A percentile compares a stretch with the other conserved stretches of the same genome.
Conservation (phyloP, 2,888 invertebrate genomes). For the Tanypteryx hageni region DNA sequence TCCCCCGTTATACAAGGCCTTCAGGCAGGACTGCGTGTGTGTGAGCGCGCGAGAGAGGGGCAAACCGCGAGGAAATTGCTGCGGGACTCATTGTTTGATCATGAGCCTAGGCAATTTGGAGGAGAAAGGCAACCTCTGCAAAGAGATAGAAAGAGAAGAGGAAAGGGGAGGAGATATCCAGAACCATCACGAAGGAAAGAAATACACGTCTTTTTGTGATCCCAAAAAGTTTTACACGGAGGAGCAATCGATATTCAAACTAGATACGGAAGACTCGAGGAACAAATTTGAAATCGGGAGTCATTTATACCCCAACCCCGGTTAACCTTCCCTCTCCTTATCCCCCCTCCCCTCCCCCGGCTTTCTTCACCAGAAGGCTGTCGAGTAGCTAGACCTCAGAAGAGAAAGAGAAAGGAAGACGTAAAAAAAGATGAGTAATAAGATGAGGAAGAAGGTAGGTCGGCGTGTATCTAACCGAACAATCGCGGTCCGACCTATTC, state of each 20-base stretch:
- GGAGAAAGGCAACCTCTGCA: background rate
- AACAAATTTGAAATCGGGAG: constrained; percentile 34
- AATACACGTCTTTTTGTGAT: too few species aligned
- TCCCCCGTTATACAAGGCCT: constrained; percentile 23
- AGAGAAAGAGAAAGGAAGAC: constrained; percentile 12
- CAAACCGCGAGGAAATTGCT: background rate
- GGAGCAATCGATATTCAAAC: constrained; percentile 26
- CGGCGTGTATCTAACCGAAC: constrained; percentile 20
- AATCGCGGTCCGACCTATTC: constrained; percentile 52
- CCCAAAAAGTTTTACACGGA: background rate
- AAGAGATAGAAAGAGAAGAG: background rate
- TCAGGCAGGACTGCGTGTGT: constrained; percentile 11
- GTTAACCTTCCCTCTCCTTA: background rate
- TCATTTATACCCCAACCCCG: background rate
- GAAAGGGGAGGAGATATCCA: background rate
- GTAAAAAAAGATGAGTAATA: background rate
- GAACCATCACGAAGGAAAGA: background rate
- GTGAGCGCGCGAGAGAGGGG: constrained; percentile 23
- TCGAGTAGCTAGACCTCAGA: background rate
- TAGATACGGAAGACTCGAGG: constrained; percentile 12
- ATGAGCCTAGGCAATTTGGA: constrained; percentile 8
- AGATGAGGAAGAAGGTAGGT: background rate
- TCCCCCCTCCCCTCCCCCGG: background rate
- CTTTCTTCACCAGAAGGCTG: background rate
- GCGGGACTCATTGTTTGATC: constrained; percentile 39